Evolutionary conservation across 1,140 invertebrate species (phyloP).

Genomic region (Holcopasites calliopsidis): DNA sequence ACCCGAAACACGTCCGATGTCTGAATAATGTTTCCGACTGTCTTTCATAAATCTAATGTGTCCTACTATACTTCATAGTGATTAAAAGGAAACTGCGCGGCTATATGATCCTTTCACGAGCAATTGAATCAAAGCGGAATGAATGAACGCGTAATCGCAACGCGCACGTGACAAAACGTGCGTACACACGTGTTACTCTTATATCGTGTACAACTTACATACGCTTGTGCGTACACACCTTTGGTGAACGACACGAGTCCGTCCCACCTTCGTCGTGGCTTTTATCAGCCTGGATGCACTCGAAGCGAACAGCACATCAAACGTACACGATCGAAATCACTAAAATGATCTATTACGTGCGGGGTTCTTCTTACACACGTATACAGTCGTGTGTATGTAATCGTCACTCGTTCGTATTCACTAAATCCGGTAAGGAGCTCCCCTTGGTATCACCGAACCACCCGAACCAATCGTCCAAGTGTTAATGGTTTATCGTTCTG

Average conservation of each 20-base stretch:
- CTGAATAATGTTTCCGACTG: no score
- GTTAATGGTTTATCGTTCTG: neutral
- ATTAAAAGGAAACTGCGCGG: no score
- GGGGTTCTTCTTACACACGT: neutral
- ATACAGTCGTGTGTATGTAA: neutral
- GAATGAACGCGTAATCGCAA: neutral
- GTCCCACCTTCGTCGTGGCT: neutral
- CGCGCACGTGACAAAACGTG: neutral
- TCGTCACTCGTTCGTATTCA: conserved; percentile 11
- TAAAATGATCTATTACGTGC: neutral
- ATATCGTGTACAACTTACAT: neutral
- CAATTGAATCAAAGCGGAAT: neutral
- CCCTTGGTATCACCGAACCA: no score
- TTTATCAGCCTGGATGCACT: neutral
- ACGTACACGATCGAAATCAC: neutral
- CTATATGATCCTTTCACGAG: neutral
- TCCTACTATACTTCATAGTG: no score
- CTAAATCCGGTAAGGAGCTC: no score
- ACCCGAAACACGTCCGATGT: no score
- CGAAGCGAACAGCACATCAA: neutral
- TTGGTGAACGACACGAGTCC: neutral
- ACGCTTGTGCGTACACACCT: neutral
- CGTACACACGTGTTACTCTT: neutral
- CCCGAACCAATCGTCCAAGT: neutral
- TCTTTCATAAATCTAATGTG: no score